These are phyloP conservation scores for Chaetura pelagica DNA, from an alignment of 2,113 vertebrate genomes.

Conservation along the genomic window DNA sequence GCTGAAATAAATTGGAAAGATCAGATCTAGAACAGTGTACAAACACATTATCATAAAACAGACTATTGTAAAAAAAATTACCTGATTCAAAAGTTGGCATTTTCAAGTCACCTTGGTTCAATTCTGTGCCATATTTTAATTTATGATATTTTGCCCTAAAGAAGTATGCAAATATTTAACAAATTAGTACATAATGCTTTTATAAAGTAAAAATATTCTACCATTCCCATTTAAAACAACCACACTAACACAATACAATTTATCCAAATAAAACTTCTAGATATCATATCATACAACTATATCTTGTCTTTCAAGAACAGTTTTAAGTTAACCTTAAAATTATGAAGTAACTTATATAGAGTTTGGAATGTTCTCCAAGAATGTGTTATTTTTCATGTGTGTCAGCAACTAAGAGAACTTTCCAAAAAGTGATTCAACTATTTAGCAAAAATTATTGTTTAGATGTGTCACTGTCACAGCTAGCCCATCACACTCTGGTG, in stretches of 20 bases:
- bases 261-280: neutral
- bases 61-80: slow-evolving; percentile 53
- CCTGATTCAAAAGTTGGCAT: slow-evolving; percentile 98
- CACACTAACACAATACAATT: neutral
- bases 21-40: neutral
- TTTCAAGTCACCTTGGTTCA: slow-evolving; percentile 98
- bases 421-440: neutral
- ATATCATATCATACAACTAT: neutral
- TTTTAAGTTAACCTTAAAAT: neutral
- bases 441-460: neutral
- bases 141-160: slow-evolving; percentile 98
- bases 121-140: slow-evolving; percentile 98
- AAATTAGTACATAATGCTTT: neutral
- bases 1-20: neutral
- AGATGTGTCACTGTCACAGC: neutral
- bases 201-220: neutral
- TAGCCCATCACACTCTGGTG: fast-evolving
- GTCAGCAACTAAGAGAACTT: neutral
- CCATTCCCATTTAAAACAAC: neutral
- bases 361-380: neutral
- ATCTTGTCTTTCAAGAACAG: neutral
- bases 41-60: neutral
- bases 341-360: neutral
- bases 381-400: fast-evolving
- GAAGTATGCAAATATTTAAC: slow-evolving; percentile 34